A percentile compares a stretch with the other conserved stretches of the same genome.
phyloP scores from a whole-genome alignment of 2,797 vertebrate genomes.

The Craterocephalus amniculus region DNA sequence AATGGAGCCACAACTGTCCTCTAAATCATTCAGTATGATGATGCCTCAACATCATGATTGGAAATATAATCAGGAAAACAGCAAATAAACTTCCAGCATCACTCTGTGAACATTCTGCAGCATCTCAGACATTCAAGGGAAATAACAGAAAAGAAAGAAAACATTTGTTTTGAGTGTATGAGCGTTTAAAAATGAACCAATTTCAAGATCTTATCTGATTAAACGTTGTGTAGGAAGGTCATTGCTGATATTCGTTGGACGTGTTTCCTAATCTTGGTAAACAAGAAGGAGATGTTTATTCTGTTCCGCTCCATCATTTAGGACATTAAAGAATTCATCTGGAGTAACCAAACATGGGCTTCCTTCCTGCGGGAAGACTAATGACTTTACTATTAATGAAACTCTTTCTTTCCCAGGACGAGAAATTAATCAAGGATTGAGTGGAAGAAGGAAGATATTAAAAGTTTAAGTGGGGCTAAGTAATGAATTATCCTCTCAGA shows the following conservation, averaged over 20 bases:
- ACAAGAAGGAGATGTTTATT: conserved; percentile 60
- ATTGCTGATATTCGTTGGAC: conserved; percentile 36
- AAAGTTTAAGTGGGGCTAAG: conserved; percentile 82
- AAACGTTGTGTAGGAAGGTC: not conserved
- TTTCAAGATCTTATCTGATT: not conserved
- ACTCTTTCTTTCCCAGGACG: conserved; percentile 75
- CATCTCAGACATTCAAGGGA: not conserved
- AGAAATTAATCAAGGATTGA: conserved; percentile 84
- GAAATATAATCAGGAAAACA: not conserved
- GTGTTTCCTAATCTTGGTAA: conserved; percentile 23
- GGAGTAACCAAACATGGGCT: conserved; percentile 67
- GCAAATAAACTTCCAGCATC: not conserved
- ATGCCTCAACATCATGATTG: not conserved
- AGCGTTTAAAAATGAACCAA: not conserved
- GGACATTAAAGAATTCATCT: conserved; percentile 71
- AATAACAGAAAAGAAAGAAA: not conserved
- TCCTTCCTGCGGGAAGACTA: conserved; percentile 79
- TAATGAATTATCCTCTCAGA: conserved; percentile 75
- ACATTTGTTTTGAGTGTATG: not conserved
- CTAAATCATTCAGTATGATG: not conserved
- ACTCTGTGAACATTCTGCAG: not conserved
- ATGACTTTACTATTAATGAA: conserved; percentile 85
- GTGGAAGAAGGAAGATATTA: conserved; percentile 81
- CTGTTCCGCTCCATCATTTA: conserved; percentile 62
- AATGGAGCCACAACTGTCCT: not conserved